Percentiles rank a stretch among this genome's conserved stretches.
phyloP scores from a whole-genome alignment of 2,888 invertebrate species.

The Acanthoscelides obtectus region DNA sequence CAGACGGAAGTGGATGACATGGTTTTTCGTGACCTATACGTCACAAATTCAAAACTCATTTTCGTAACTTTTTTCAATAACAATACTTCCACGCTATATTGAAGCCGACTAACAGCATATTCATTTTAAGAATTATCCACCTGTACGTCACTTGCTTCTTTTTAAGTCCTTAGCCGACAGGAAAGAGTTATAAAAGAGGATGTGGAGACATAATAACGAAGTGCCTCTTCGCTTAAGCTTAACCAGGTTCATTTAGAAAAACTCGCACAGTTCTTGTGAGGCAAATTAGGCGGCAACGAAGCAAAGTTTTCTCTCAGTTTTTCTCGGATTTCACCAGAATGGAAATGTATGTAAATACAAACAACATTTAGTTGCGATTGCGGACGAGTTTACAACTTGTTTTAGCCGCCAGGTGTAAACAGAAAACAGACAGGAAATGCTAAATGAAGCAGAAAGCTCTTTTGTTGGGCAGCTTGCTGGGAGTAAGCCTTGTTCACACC shows the following conservation, averaged over 20 bases:
- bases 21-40: too few relatives aligned
- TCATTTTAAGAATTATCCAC: background rate
- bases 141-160: background rate
- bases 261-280: background rate
- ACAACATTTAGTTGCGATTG: background rate
- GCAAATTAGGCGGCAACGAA: background rate
- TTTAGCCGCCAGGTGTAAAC: background rate
- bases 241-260: background rate
- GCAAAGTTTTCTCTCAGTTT: background rate
- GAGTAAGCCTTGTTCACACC: background rate
- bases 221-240: background rate
- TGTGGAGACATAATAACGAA: background rate
- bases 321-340: background rate
- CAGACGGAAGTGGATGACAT: too few relatives aligned
- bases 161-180: background rate
- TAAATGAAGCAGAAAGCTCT: background rate
- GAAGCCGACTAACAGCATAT: too few relatives aligned
- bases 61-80: too few relatives aligned
- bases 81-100: too few relatives aligned
- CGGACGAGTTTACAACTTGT: background rate
- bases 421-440: background rate
- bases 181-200: background rate
- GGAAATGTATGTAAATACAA: background rate
- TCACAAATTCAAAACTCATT: too few relatives aligned
- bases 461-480: background rate